Evolutionary conservation across 2,113 vertebrate genomes (phyloP).

Genomic region (Macrotis lagotis): DNA sequence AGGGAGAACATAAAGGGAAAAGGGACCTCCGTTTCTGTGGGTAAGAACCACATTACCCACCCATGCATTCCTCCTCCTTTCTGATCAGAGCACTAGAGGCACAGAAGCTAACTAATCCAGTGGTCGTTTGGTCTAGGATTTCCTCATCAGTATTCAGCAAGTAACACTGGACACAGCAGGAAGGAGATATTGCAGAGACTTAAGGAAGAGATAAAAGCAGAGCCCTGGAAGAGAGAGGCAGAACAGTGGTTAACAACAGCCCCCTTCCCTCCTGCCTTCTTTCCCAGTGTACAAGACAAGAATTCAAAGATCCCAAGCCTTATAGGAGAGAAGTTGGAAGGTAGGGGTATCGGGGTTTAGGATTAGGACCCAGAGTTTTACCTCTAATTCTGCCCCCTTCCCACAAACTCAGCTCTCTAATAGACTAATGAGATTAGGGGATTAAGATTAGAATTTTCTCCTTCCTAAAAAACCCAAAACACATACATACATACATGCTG

Average conservation of each 20-base stretch:
- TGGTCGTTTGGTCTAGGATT: background rate
- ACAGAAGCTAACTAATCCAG: background rate
- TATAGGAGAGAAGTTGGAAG: background rate
- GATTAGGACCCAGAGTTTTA: background rate
- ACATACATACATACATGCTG: background rate
- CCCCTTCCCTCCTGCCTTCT: background rate
- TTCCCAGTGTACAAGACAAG: background rate
- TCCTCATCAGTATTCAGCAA: conserved; percentile 1
- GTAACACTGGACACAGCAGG: background rate
- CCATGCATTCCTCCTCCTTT: background rate
- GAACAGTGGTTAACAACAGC: background rate
- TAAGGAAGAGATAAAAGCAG: conserved; percentile 1
- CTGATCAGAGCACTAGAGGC: background rate
- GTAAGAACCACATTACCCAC: background rate
- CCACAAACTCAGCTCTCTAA: background rate
- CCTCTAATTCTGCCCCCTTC: background rate
- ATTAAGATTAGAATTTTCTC: background rate
- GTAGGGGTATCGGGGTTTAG: background rate
- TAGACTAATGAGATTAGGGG: background rate
- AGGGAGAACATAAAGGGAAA: background rate
- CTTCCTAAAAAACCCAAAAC: background rate
- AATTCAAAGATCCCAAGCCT: background rate
- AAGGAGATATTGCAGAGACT: conserved; percentile 15
- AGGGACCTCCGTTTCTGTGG: background rate
- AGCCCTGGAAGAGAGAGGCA: background rate